These are phyloP conservation scores for Plagodis pulveraria DNA, from an alignment of 2,888 invertebrate species.

Conservation along the genomic window DNA sequence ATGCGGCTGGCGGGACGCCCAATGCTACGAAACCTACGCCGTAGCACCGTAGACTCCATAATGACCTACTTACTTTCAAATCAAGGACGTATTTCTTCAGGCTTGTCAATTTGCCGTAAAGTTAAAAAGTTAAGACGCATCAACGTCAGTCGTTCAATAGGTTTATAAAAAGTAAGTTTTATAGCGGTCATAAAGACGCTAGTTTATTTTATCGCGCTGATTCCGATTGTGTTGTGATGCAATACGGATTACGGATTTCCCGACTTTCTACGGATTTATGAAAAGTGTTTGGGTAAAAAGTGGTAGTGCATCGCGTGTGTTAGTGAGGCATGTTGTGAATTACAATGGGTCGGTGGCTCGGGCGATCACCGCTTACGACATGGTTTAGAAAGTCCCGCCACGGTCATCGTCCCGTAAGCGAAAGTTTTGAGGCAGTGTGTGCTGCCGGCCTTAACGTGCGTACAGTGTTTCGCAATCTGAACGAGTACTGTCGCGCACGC, in stretches of 20 bases:
- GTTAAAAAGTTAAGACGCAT: slow-evolving; percentile 14
- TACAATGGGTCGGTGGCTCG: slow-evolving; percentile 61
- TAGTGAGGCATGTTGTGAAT: slow-evolving; percentile 70
- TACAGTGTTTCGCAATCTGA: slow-evolving; percentile 57
- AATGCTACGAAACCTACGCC: slow-evolving; percentile 39
- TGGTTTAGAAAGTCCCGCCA: slow-evolving; percentile 81
- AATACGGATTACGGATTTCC: slow-evolving; percentile 22
- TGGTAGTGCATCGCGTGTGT: slow-evolving; percentile 73
- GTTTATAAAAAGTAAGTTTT: slow-evolving; percentile 29
- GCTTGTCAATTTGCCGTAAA: slow-evolving; percentile 16
- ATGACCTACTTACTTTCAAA: slow-evolving; percentile 31
- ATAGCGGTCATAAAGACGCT: slow-evolving; percentile 26
- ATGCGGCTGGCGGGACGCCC: slow-evolving; percentile 23
- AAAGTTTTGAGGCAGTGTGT: slow-evolving; percentile 68
- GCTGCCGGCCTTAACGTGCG: slow-evolving; percentile 58
- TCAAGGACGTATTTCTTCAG: slow-evolving; percentile 22
- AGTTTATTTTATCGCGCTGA: slow-evolving; percentile 17
- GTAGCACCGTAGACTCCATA: slow-evolving; percentile 33
- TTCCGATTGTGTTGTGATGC: slow-evolving; percentile 16
- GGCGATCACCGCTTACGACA: slow-evolving; percentile 80
- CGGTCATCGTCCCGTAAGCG: slow-evolving; percentile 80
- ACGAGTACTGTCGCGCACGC: slow-evolving; percentile 36
- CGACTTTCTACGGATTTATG: slow-evolving; percentile 75
- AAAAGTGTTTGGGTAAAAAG: slow-evolving; percentile 60
- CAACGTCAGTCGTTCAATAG: slow-evolving; percentile 10